Conservation (phyloP, 2,113 vertebrate species). For the Planiliza haematocheilus region DNA sequence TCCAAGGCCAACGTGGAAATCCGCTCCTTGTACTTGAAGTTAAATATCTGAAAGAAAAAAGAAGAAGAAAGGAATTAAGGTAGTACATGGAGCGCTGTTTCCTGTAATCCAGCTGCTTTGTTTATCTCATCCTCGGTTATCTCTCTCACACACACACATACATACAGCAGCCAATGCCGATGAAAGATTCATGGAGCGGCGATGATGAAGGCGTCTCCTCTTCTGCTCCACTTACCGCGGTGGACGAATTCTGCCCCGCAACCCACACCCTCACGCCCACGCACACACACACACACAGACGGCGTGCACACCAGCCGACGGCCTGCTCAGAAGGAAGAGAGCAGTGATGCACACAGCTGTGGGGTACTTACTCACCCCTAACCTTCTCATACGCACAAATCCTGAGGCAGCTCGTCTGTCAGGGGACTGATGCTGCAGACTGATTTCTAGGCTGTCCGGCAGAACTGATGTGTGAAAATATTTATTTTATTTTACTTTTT, state of each 20-base stretch:
- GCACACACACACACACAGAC: conserved; percentile 9
- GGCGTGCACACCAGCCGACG: conserved; percentile 1
- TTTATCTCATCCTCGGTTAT: conserved; percentile 5
- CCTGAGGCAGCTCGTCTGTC: conserved; percentile 34
- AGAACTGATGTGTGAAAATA: not conserved
- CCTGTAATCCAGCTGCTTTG: conserved; percentile 24
- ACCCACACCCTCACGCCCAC: conserved; percentile 27
- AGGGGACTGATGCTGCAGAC: conserved; percentile 49
- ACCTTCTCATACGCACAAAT: conserved; percentile 51
- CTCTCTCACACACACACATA: conserved; percentile 30
- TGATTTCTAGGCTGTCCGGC: conserved; percentile 45
- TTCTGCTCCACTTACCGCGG: conserved; percentile 75
- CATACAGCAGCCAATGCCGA: conserved; percentile 43
- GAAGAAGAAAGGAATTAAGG: not conserved
- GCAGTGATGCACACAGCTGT: conserved; percentile 65
- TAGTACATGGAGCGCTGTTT: conserved; percentile 15
- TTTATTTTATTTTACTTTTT: conserved; percentile 35
- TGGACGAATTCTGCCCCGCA: conserved; percentile 57
- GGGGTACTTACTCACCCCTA: conserved; percentile 67
- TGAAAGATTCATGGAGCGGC: conserved; percentile 71
- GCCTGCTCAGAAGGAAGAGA: conserved; percentile 44
- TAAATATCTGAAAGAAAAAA: conserved; percentile 4
- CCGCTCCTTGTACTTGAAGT: not conserved
- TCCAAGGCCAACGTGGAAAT: not conserved
- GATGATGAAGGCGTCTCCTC: conserved; percentile 67